Evolutionary conservation across 2,888 invertebrate genomes (phyloP).

Genomic region (Corythucha ciliata): DNA sequence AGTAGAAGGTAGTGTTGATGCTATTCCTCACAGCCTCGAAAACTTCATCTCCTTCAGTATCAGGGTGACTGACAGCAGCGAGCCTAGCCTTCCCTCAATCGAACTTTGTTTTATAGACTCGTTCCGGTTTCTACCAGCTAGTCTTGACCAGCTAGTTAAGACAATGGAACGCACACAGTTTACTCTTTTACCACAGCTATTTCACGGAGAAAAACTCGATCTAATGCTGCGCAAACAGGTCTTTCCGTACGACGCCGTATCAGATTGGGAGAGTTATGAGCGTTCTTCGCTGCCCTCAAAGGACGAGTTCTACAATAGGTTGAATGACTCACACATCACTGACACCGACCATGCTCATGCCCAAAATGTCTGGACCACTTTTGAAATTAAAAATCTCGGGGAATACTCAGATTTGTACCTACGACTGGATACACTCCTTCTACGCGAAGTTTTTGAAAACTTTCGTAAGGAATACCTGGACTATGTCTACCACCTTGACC

Average conservation of each 20-base stretch:
- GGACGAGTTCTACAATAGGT: constrained; percentile 33
- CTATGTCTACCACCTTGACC: constrained; percentile 24
- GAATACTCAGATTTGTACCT: constrained; percentile 36
- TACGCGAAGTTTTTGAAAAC: constrained; percentile 29
- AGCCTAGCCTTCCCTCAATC: no score
- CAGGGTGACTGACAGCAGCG: no score
- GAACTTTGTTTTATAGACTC: not conserved
- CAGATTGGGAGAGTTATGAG: constrained; percentile 9
- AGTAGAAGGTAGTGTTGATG: constrained; percentile 29
- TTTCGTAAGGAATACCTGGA: constrained; percentile 23
- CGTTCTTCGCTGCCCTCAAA: constrained; percentile 32
- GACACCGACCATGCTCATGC: constrained; percentile 39
- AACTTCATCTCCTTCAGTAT: no score
- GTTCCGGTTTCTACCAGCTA: not conserved
- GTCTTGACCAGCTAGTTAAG: not conserved
- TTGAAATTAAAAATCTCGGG: constrained; percentile 37
- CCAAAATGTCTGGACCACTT: constrained; percentile 37
- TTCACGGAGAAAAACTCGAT: no score
- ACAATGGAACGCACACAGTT: no score
- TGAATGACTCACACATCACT: constrained; percentile 32
- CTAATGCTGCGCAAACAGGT: constrained; percentile 32
- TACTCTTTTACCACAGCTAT: no score
- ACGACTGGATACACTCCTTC: constrained; percentile 22
- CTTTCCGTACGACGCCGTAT: constrained; percentile 34
- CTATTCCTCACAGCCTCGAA: constrained; percentile 35